Conservation (phyloP, 2,888 invertebrate species). For the Xestia xanthographa region DNA sequence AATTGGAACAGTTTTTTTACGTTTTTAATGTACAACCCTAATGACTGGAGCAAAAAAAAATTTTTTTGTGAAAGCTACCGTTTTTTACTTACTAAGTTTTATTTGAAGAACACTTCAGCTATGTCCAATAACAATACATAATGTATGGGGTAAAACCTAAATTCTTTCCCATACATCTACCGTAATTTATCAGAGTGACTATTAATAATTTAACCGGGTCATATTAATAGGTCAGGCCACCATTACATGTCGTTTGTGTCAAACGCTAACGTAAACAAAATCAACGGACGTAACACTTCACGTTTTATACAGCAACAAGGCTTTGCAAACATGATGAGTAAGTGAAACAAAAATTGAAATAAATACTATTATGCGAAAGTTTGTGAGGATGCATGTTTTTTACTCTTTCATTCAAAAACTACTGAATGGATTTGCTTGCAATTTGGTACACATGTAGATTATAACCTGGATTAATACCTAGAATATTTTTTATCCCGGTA, state of each 20-base stretch:
- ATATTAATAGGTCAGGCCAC: slow-evolving; percentile 75
- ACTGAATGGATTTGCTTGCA: no score
- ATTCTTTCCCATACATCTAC: slow-evolving; percentile 54
- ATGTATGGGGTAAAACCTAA: neutral
- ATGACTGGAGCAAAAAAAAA: slow-evolving; percentile 10
- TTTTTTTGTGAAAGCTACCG: neutral
- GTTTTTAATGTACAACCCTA: slow-evolving; percentile 8
- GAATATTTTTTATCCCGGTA: no score
- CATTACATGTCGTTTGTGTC: slow-evolving; percentile 65
- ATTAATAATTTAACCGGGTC: slow-evolving; percentile 76
- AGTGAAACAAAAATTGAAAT: slow-evolving; percentile 23
- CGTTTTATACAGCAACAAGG: slow-evolving; percentile 35
- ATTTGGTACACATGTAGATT: no score
- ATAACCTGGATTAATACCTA: no score
- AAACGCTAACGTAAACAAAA: slow-evolving; percentile 67
- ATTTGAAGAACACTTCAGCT: neutral
- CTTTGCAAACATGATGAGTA: slow-evolving; percentile 33
- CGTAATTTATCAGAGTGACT: slow-evolving; percentile 73
- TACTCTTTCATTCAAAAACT: no score
- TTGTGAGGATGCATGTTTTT: no score
- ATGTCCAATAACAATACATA: neutral
- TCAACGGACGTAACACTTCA: slow-evolving; percentile 45
- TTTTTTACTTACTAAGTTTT: neutral
- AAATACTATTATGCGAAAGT: neutral
- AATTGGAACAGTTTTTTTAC: slow-evolving; percentile 5